Percentiles rank a stretch among this genome's conserved stretches.
These are phyloP conservation scores for Dascillus cervinus DNA, from an alignment of 2,888 invertebrate species.

Conservation along the genomic window DNA sequence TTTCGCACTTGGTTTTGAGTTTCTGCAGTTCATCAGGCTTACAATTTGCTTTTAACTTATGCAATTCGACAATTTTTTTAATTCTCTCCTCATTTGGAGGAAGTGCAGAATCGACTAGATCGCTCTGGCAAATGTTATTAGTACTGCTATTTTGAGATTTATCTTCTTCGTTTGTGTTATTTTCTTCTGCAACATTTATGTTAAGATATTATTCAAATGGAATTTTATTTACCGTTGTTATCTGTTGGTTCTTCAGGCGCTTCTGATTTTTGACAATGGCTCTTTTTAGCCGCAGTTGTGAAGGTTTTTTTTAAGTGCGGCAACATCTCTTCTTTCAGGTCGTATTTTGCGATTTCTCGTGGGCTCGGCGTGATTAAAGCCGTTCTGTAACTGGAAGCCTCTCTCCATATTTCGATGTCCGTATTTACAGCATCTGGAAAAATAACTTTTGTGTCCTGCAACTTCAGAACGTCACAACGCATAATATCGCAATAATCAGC, in stretches of 20 bases:
- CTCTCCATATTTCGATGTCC: constrained; percentile 79
- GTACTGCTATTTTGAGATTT: constrained; percentile 35
- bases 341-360: constrained; percentile 39
- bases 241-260: constrained; percentile 22
- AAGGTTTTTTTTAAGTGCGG: constrained; percentile 9
- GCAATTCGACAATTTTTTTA: constrained; percentile 59
- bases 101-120: constrained; percentile 62
- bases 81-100: constrained; percentile 61
- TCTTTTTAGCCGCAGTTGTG: constrained; percentile 16
- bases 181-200: constrained; percentile 23
- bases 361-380: constrained; percentile 47
- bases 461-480: constrained; percentile 82
- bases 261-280: constrained; percentile 36
- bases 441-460: constrained; percentile 61
- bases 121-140: constrained; percentile 49
- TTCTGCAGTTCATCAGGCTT: constrained; percentile 71
- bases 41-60: constrained; percentile 69
- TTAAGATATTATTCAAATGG: too few relatives aligned
- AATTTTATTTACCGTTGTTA: constrained; percentile 19
- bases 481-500: constrained; percentile 95
- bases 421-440: constrained; percentile 61
- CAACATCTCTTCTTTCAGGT: constrained; percentile 28
- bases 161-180: constrained; percentile 29
- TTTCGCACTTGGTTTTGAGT: constrained; percentile 51
- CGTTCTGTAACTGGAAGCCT: constrained; percentile 61